Base-by-base conservation (phyloP, 2,888 invertebrate species). In the Cryptus armator region DNA sequence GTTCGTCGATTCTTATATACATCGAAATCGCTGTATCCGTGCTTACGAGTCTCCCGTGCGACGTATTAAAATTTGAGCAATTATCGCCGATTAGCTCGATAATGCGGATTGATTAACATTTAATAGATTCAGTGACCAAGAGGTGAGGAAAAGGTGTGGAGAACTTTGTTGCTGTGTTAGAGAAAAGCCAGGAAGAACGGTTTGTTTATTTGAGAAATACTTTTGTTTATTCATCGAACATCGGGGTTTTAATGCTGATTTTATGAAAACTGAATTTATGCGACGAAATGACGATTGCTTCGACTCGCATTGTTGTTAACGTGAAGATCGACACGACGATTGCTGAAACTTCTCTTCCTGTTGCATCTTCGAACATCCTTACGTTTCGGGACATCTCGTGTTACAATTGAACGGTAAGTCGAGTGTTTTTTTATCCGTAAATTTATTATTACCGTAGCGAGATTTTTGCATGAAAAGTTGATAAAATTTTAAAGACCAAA, bases 361-460 rank as follows among this genome's bases (percentile, higher is more conserved):
- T 80, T 71, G 66, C 75, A n/a, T 56, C 75, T 44, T 62, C 68
- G 51, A 32, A 48, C 44, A 14, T 64, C 59, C 44, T 56, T 16
- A 80, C 64, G 56, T 56, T 76, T 71, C 19, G 80, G 56, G 66
- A 64, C 48, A 76, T 76, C 29, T 76, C 43, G 75, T 51, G 46
- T 70, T 66, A 66, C 70, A 66, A 75, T 80, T 84, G 66, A 80
- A 75, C 70, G 83, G 83, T 84, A 46, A 84, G 83, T 84, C 56
- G 7, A 70, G 59, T 79, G 78, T 48, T 70, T 53, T 7, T 64
- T 14, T 10, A 43, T 16, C 10, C 10, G 43, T 9, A 43, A 43
- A 10, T 44, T 66, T 56, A 14, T 43, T 7, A 16, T 71, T 12
- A 19, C 9, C 7, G 6, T 4, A 12, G 2, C 1, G 43, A 43